Evolutionary conservation across 2,888 invertebrate genomes (phyloP).

Genomic region (Zeuzera pyrina): DNA sequence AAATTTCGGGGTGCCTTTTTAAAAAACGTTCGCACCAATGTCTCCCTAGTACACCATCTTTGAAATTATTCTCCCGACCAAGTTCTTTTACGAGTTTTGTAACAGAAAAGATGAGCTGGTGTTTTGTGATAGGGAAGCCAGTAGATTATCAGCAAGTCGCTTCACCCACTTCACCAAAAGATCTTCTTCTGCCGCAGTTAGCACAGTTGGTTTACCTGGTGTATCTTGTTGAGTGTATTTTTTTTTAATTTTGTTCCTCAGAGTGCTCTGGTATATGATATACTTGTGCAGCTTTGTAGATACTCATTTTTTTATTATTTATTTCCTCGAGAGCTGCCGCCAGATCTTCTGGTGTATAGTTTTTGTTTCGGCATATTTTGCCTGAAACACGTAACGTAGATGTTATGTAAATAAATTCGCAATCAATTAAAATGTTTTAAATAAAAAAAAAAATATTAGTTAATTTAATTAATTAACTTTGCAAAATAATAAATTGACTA

Average conservation of each 20-base stretch:
- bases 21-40: too few relatives aligned
- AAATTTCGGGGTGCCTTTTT: too few relatives aligned
- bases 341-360: too few relatives aligned
- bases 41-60: conserved; percentile 1
- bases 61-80: conserved; percentile 3
- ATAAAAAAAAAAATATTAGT: too few relatives aligned
- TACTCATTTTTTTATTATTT: background rate
- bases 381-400: too few relatives aligned
- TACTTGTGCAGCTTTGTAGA: conserved; percentile 4
- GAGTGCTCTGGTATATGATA: conserved; percentile 5
- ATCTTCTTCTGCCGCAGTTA: conserved; percentile 4
- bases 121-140: conserved; percentile 5
- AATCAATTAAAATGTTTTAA: too few relatives aligned
- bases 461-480: too few relatives aligned
- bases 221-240: conserved; percentile 2
- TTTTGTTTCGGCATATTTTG: too few relatives aligned
- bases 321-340: conserved; percentile 4
- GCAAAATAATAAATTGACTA: too few relatives aligned
- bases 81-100: conserved; percentile 1
- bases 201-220: conserved; percentile 6
- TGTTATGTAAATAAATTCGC: too few relatives aligned
- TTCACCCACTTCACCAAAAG: conserved; percentile 2
- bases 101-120: conserved; percentile 2
- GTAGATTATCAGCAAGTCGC: background rate
- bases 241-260: conserved; percentile 5